Evolutionary conservation across 1,140 invertebrate species (phyloP).

Genomic region (Lepidurus couesii): DNA sequence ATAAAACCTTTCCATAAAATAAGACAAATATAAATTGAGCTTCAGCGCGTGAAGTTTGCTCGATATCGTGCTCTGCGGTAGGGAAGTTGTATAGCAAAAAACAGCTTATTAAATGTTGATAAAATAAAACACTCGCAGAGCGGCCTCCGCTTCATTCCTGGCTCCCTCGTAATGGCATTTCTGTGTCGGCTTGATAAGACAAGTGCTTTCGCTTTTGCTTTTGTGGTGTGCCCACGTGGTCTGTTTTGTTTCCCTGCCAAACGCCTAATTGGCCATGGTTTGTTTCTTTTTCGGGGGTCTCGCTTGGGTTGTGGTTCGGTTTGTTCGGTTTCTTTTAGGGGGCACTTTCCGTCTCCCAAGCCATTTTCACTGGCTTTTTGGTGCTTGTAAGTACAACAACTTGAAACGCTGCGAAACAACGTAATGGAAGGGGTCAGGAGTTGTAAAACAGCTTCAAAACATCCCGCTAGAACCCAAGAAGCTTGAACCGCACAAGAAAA

Average conservation of each 20-base stretch:
- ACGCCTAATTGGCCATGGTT: constrained; percentile 10
- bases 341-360: background rate
- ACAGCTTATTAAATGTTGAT: constrained; percentile 6
- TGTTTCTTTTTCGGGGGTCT: background rate
- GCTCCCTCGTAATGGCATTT: background rate
- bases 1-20: no score
- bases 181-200: constrained; percentile 18
- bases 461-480: background rate
- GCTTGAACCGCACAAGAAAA: background rate
- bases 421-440: background rate
- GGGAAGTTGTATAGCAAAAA: background rate
- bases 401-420: background rate
- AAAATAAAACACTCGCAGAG: background rate
- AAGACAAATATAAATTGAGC: background rate
- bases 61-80: background rate
- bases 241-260: constrained; percentile 17
- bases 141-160: background rate
- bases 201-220: background rate
- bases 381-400: background rate
- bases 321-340: no score
- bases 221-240: background rate
- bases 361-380: background rate
- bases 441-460: background rate
- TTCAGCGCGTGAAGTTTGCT: background rate
- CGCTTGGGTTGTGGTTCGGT: no score